Evolutionary conservation across 2,888 invertebrate genomes (phyloP), one percentile per base, ranked within the genome.

Genomic region (Rhagophthalmus giganteus): DNA sequence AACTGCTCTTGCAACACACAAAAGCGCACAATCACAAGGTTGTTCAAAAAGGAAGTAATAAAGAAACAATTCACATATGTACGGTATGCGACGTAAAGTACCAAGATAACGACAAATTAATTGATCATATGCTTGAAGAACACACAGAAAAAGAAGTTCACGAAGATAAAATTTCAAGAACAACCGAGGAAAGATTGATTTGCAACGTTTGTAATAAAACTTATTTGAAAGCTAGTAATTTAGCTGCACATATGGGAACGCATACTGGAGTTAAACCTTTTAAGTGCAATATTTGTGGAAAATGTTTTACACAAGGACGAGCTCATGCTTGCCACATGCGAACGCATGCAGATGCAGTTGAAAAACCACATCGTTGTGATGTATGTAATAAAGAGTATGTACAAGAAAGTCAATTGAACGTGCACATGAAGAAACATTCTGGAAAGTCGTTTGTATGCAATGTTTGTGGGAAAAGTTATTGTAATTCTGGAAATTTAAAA

Each of bases 271-370:
- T 58, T 28, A 64, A 63, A 50, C 64, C 65, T 1, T 65, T 60
- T 28, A 60, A 59, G 33, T 67, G 67, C 33, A 55, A 60, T 24
- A 55, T 59, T 20, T 67, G 67, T 28, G 62, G 64, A 0, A 66
- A 65, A 52, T 50, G 62, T 25, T 68, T 68, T 42, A 63, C 66
- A 2, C 61, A 67, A 45, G 65, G 66, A 6, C 59, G 66, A 5
- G 66, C 68, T 1, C 57, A 63, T 34, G 60, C 66, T 27, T 66
- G 66, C 14, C 68, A 68, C 38, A 60, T 64, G 53, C 53, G 66
- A 32, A 66, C 63, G 6, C 68, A 68, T 39, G 53, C 58, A 10
- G 59, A 61, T 15, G 58, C 49, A 10, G 31, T 46, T 4, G 58
- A 55, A 10, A 58, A 53, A 32, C 54, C 56, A 9, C 41, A 60